phyloP scores from a whole-genome alignment of 2,113 vertebrate species.

The Psittacus erithacus region DNA sequence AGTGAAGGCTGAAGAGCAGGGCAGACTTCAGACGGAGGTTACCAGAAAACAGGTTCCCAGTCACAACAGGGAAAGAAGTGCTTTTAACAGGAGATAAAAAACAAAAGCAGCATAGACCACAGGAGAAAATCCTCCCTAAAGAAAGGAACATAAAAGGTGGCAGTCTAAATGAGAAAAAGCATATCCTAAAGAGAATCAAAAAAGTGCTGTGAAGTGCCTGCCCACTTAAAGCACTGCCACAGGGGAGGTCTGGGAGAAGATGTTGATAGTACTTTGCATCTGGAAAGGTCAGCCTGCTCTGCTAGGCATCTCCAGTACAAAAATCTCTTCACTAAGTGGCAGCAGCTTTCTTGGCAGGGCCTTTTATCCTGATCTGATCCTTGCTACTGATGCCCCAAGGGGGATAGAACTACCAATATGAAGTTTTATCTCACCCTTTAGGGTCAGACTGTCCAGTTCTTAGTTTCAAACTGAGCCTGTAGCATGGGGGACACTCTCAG shows the following conservation, averaged over 20 bases:
- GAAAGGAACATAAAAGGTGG: accelerated
- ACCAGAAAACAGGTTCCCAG: not conserved
- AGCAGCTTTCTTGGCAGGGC: not conserved
- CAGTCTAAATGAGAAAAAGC: not conserved
- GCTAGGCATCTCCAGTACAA: not conserved
- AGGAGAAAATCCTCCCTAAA: not conserved
- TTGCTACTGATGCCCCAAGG: not conserved
- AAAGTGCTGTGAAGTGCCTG: not conserved
- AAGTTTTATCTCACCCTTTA: not conserved
- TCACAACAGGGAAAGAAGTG: not conserved
- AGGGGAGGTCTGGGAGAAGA: not conserved
- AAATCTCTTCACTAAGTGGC: not conserved
- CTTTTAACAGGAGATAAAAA: not conserved
- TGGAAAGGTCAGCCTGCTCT: not conserved
- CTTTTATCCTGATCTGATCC: not conserved
- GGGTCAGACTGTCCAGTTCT: not conserved
- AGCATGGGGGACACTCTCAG: accelerated
- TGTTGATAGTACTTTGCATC: not conserved
- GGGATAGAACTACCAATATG: not conserved
- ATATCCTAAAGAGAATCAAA: not conserved
- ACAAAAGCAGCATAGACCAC: not conserved
- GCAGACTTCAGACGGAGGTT: not conserved
- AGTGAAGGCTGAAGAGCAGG: not conserved
- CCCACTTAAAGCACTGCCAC: no score
- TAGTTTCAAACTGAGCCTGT: not conserved